Base-by-base conservation (phyloP, 2,113 vertebrate genomes). In the Phrynosoma platyrhinos region DNA sequence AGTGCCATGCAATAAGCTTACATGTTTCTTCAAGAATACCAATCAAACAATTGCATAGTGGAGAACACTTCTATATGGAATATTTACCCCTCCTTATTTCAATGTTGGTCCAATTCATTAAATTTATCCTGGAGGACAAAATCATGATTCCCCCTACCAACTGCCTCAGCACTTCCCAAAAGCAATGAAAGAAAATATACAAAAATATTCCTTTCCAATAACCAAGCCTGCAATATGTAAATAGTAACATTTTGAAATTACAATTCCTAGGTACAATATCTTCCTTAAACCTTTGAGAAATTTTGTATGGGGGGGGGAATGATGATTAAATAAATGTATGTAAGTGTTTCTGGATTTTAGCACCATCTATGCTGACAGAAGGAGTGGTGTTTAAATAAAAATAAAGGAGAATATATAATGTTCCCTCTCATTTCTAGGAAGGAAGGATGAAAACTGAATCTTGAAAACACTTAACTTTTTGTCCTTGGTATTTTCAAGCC, bases 401-500 rank as follows among this genome's bases (percentile, higher is more conserved):
- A 53, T 82, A 42, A 62, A 58, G 18, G 72, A 52, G 40, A 87
- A 82, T 87, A 87, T 87, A 66, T 76, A 82, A 82, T 82, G 75
- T 64, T 66, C 71, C 36, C 9, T 64, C 53, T 75, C 86, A 76
- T 76, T 55, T 76, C 55, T n/a, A 20, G 36, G 71, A 40, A 74
- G 58, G 71, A 47, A 25, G n/a, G 74, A 76, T 76, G 40, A 66
- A 40, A 82, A 4, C 23, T 58, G 52, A n/a, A 62, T 87, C 18
- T 40, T 84, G 42, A 20, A 40, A 80, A 71, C 58, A 62, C 79
- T 76, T 87, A 87, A 87, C 86, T 87, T 76, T 82, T 76, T 64
- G 82, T 62, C 79, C 86, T 87, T 64, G 71, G 27, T 76, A 16
- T 52, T 82, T 47, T 64, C 40, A 82, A 82, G 71, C 55, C 40